These are phyloP conservation scores for Mesembrinibis cayennensis DNA, from an alignment of 2,113 vertebrate genomes.

Conservation along the genomic window DNA sequence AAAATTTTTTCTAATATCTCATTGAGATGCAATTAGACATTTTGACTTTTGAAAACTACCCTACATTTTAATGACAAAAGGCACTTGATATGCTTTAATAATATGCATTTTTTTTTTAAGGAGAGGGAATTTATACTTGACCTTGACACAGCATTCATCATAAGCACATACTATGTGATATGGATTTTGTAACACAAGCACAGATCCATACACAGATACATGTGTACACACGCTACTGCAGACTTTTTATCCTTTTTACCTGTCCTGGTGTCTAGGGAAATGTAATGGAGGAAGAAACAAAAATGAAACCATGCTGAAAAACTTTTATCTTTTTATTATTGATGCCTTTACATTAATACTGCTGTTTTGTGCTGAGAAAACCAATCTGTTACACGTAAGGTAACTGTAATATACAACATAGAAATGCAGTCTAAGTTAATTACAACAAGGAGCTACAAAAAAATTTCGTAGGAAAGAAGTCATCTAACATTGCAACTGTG, in stretches of 20 bases:
- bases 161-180: neutral
- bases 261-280: neutral
- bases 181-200: neutral
- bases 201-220: no score
- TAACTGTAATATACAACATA: slow-evolving; percentile 96
- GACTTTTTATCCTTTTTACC: neutral
- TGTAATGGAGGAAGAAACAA: slow-evolving; percentile 18
- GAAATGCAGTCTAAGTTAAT: slow-evolving; percentile 90
- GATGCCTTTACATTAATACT: slow-evolving; percentile 81
- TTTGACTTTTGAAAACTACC: neutral
- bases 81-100: neutral
- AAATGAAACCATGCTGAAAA: slow-evolving; percentile 73
- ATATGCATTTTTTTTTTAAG: neutral
- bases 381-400: slow-evolving; percentile 84
- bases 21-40: neutral
- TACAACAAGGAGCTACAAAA: slow-evolving; percentile 98
- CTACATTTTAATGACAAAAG: neutral
- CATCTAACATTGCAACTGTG: slow-evolving; percentile 85
- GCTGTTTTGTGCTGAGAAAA: slow-evolving; percentile 94
- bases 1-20: neutral
- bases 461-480: slow-evolving; percentile 80
- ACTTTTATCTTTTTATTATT: slow-evolving; percentile 76
- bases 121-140: neutral
- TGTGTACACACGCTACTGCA: neutral
- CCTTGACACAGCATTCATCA: neutral